A percentile compares a stretch with the other conserved stretches of the same genome.
Conservation (phyloP, 2,113 vertebrate genomes). For the Gyps fulvus region DNA sequence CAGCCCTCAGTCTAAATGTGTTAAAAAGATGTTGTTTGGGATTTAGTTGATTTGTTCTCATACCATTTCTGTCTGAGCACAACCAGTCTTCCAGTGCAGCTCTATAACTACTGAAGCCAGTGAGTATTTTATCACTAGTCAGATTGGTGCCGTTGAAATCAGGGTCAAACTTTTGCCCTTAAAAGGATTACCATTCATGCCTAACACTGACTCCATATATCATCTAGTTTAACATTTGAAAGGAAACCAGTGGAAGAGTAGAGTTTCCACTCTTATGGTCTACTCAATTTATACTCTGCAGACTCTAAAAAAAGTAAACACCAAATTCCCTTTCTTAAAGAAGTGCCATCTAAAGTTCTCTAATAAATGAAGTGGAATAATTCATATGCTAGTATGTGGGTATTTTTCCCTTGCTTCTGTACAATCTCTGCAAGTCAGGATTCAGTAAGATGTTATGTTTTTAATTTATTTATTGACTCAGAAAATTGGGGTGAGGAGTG, state of each 20-base stretch:
- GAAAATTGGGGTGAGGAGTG: neutral
- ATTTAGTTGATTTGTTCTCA: neutral
- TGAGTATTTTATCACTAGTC: neutral
- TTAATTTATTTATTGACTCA: neutral
- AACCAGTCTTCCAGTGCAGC: neutral
- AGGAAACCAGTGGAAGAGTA: neutral
- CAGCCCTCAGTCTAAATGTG: neutral
- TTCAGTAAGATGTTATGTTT: neutral
- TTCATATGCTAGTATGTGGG: neutral
- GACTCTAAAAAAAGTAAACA: neutral
- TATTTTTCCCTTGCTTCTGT: neutral
- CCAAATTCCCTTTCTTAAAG: neutral
- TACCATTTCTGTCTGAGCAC: neutral
- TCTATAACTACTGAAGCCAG: neutral
- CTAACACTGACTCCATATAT: neutral
- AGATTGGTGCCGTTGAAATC: neutral
- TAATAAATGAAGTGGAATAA: neutral
- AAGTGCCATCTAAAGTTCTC: neutral
- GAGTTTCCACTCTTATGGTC: neutral
- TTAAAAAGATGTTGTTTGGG: neutral
- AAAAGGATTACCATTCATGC: neutral
- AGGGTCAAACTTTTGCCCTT: neutral
- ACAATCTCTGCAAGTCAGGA: neutral
- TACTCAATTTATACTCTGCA: neutral
- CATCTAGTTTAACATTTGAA: neutral